Conservation (phyloP, 2,113 vertebrate genomes). For the Syngnathus scovelli region DNA sequence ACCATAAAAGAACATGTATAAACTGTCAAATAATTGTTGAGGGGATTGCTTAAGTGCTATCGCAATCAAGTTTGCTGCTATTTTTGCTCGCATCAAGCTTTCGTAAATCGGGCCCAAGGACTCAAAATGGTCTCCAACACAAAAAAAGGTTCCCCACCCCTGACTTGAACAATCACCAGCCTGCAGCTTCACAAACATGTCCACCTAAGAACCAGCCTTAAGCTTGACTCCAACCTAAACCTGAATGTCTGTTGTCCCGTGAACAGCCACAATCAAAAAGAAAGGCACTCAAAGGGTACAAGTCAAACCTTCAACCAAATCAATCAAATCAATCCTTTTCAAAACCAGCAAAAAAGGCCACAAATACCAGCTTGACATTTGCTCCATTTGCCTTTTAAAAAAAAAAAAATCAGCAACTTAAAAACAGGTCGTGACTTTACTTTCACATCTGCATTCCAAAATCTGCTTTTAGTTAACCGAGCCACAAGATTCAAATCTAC, state of each 20-base stretch:
- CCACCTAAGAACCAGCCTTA: constrained; percentile 55
- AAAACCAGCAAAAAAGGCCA: constrained; percentile 58
- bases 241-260: constrained; percentile 33
- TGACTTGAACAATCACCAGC: constrained; percentile 45
- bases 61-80: not conserved
- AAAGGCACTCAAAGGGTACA: constrained; percentile 16
- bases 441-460: constrained; percentile 59
- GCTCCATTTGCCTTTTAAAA: constrained; percentile 55
- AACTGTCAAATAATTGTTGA: no score
- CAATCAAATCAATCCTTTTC: constrained; percentile 37
- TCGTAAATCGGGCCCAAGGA: not conserved
- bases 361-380: constrained; percentile 59
- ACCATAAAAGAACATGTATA: no score
- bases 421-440: constrained; percentile 10
- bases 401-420: constrained; percentile 12
- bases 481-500: constrained; percentile 23
- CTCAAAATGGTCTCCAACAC: not conserved
- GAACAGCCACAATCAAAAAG: constrained; percentile 37
- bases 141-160: not conserved
- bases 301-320: constrained; percentile 30
- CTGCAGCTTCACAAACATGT: constrained; percentile 48
- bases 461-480: constrained; percentile 47
- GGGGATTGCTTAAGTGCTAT: not conserved
- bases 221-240: constrained; percentile 39
- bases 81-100: not conserved